Base-by-base conservation (phyloP, 2,888 invertebrate genomes). In the Agrochola lychnidis region DNA sequence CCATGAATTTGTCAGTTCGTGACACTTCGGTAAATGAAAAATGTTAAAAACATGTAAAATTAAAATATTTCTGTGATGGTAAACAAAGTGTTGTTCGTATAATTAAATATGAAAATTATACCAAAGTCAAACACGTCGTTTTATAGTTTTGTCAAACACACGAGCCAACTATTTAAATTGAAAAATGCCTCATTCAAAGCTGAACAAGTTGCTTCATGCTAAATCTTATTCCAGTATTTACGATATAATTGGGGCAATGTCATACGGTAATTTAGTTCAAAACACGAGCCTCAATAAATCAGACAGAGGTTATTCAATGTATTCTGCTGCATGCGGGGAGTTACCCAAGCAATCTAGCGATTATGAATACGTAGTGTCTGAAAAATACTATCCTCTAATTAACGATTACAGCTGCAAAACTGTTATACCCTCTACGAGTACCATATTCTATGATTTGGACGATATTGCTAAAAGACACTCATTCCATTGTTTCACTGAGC, bases 401-500 rank as follows among this genome's bases (percentile, higher is more conserved):
- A 91, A 87, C 81, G 87, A 88, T 4, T 73, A 73, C 6, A 94
- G 93, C 68, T 85, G 83, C 62, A 93, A 88, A 79, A 91, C 89
- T 48, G 36, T 93, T 7, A 79, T 88, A 30, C 89, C 82, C 48
- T 96, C 96, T 14, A 92, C 91, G 4, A 96, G 96, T 82, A 96
- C 95, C 16, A 88, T 95, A 82, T 96, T 95, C 82, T 96, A 91
- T 73, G 96, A 96, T 89, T 89, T 96, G 73, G 96, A 96, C 79
- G 92, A 93, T 30, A 88, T 95, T 77, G 92, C 92, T 14, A 95
- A 94, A 86, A 92, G 93, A 71, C 94, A 95, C 82, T 96, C 96
- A 22, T 94, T 93, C 81, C 92, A 94, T 82, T 92, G 90, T 84
- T 76, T 93, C 3, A 87, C 91, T 62, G 92, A 93, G 66, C 30